Percentiles rank a stretch among this genome's conserved stretches.
These are phyloP conservation scores for Irena cyanogastra DNA, from an alignment of 2,113 vertebrate species.

Conservation along the genomic window DNA sequence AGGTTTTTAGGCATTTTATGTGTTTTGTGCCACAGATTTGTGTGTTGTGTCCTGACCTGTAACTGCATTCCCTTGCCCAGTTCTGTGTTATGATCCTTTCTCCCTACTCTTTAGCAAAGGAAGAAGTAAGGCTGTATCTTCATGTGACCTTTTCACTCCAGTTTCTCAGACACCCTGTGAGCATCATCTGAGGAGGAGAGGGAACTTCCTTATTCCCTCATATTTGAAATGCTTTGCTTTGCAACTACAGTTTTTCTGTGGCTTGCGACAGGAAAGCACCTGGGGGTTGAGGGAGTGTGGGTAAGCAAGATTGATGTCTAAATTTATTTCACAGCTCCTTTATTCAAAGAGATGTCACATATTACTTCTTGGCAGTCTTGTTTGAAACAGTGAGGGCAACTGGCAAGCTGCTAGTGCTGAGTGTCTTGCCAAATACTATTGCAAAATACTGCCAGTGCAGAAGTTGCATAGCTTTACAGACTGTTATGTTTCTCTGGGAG, in stretches of 20 bases:
- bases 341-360: not conserved
- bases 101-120: not conserved
- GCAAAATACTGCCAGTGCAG: not conserved
- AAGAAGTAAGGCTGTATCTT: not conserved
- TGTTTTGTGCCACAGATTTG: fast-evolving
- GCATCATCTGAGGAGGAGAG: not conserved
- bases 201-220: not conserved
- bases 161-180: not conserved
- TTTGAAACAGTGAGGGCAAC: not conserved
- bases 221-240: not conserved
- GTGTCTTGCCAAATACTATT: not conserved
- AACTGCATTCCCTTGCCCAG: not conserved
- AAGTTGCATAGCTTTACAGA: not conserved
- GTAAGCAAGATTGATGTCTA: not conserved
- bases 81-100: not conserved
- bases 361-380: not conserved
- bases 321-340: not conserved
- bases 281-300: not conserved
- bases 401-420: not conserved
- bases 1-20: not conserved
- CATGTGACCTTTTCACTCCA: not conserved
- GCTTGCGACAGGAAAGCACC: not conserved
- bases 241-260: not conserved
- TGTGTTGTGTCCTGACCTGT: not conserved
- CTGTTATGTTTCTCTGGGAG: not conserved